Conservation (phyloP, 2,113 vertebrate species). For the Phocoena sinus region DNA sequence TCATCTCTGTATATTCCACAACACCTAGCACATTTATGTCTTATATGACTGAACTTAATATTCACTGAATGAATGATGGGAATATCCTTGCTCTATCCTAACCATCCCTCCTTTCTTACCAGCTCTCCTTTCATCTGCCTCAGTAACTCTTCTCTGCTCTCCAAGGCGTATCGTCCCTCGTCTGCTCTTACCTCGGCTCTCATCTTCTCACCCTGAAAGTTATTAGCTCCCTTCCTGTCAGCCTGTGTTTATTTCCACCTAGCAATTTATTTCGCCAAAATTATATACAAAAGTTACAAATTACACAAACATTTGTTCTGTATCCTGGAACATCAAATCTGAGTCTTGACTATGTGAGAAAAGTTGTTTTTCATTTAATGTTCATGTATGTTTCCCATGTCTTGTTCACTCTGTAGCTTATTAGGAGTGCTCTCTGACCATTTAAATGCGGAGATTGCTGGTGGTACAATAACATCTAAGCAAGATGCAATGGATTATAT, state of each 20-base stretch:
- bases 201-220: neutral
- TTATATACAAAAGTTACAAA: neutral
- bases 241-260: neutral
- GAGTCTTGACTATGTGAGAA: neutral
- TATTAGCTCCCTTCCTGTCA: neutral
- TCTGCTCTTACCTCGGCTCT: neutral
- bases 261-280: neutral
- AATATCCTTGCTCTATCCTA: neutral
- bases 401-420: slow-evolving; percentile 82
- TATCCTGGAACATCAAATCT: slow-evolving; percentile 9
- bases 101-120: neutral
- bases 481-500: slow-evolving; percentile 99
- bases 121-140: neutral
- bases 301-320: neutral
- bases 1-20: neutral
- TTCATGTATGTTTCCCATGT: slow-evolving; percentile 50
- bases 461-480: slow-evolving; percentile 95
- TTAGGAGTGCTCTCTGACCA: slow-evolving; percentile 94
- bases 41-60: neutral
- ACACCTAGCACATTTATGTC: neutral
- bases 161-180: neutral
- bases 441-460: slow-evolving; percentile 95
- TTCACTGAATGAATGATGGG: neutral
- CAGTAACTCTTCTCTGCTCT: neutral
- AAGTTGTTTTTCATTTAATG: slow-evolving; percentile 1